phyloP scores from a whole-genome alignment of 2,888 invertebrate species.

The Epirrita christyi region DNA sequence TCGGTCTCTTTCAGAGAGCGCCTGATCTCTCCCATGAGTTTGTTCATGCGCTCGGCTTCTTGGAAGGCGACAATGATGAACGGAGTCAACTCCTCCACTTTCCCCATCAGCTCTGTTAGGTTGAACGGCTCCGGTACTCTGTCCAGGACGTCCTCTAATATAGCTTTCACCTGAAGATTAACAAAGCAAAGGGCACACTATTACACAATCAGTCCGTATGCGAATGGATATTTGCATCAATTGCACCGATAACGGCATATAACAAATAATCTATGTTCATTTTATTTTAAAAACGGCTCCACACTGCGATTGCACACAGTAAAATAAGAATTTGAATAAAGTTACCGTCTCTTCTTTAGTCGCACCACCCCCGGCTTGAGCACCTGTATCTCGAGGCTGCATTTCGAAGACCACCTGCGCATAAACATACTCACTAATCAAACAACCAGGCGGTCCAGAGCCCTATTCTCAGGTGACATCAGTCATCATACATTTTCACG shows the following conservation, averaged over 20 bases:
- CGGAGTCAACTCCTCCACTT: slow-evolving; percentile 95
- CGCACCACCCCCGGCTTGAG: slow-evolving; percentile 87
- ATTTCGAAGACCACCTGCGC: slow-evolving; percentile 89
- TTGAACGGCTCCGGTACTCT: slow-evolving; percentile 96
- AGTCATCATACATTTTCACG: too few species aligned
- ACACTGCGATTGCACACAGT: too few species aligned
- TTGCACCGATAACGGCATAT: background rate
- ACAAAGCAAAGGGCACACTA: background rate
- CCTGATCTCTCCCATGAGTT: slow-evolving; percentile 91
- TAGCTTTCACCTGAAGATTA: slow-evolving; percentile 85
- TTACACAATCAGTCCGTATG: background rate
- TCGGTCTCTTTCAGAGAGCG: slow-evolving; percentile 93
- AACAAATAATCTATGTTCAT: too few species aligned
- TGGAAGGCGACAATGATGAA: slow-evolving; percentile 96
- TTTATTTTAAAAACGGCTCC: background rate
- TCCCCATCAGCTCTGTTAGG: slow-evolving; percentile 92
- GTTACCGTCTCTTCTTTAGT: slow-evolving; percentile 92
- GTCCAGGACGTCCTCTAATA: slow-evolving; percentile 94
- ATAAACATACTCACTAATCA: background rate
- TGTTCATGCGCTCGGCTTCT: slow-evolving; percentile 98
- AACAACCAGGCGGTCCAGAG: background rate
- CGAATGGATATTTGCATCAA: too few species aligned
- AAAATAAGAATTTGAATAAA: too few species aligned
- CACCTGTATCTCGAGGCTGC: slow-evolving; percentile 93
- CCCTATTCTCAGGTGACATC: too few species aligned